Evolutionary conservation across 2,113 vertebrate species (phyloP).

Genomic region (Triplophysa dalaica): DNA sequence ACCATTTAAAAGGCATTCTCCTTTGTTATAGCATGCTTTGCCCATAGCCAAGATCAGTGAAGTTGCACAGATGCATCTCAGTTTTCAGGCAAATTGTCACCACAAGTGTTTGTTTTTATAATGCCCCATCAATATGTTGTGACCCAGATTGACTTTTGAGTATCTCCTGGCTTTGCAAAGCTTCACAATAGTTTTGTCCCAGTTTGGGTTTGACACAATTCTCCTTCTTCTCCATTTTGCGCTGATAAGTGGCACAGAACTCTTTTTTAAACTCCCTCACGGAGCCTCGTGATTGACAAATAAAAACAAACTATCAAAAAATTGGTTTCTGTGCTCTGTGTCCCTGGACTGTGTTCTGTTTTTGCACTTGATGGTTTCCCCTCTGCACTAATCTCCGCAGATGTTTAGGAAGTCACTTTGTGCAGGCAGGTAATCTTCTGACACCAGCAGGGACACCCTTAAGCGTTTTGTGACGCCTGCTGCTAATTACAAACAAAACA

Average conservation of each 20-base stretch:
- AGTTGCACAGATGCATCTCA: too few species aligned
- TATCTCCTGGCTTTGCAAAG: background rate
- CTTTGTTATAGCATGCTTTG: background rate
- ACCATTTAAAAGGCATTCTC: too few species aligned
- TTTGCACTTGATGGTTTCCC: conserved; percentile 36
- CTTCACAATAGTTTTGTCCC: background rate
- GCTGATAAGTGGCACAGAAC: background rate
- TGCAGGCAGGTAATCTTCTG: conserved; percentile 44
- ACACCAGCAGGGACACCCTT: conserved; percentile 14
- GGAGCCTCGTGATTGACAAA: conserved; percentile 31
- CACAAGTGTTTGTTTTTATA: background rate
- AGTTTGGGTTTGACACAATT: conserved; percentile 6
- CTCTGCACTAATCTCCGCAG: conserved; percentile 39
- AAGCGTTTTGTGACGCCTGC: conserved; percentile 38
- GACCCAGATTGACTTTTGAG: background rate
- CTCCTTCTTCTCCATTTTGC: conserved; percentile 19
- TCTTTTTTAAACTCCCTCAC: background rate
- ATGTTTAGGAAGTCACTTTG: conserved; percentile 47
- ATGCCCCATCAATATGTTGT: background rate
- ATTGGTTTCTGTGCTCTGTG: conserved; percentile 33
- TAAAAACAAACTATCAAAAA: conserved; percentile 45
- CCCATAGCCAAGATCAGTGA: too few species aligned
- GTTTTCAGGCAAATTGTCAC: background rate
- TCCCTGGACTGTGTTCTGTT: conserved; percentile 11
- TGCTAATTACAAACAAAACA: conserved; percentile 56